These are phyloP conservation scores for Drosophila siamana DNA, from an alignment of 2,888 invertebrate genomes.

Conservation along the genomic window DNA sequence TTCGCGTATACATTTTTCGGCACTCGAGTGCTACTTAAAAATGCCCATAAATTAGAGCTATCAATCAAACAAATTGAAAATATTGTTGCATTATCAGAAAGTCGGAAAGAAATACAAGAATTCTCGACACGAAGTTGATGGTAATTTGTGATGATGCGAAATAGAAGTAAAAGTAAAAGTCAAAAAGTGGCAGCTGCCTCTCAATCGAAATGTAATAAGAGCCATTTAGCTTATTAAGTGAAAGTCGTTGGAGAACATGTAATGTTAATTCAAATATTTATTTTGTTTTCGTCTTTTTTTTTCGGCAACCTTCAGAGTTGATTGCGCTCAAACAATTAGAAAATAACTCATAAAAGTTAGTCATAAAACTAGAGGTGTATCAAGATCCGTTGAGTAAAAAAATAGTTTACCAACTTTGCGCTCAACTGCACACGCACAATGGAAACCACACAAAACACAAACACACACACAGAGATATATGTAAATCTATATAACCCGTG, in stretches of 20 bases:
- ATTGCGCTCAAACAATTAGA: slow-evolving; percentile 42
- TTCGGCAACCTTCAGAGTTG: slow-evolving; percentile 39
- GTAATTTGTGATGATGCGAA: not conserved
- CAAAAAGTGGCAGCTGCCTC: slow-evolving; percentile 30
- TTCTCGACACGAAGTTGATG: slow-evolving; percentile 45
- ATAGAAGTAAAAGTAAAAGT: slow-evolving; percentile 49
- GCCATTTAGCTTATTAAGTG: slow-evolving; percentile 56
- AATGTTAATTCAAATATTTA: slow-evolving; percentile 1
- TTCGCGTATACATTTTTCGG: no score
- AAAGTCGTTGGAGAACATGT: slow-evolving; percentile 47
- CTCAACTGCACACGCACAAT: slow-evolving; percentile 75
- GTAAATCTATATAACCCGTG: not conserved
- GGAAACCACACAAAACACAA: slow-evolving; percentile 25
- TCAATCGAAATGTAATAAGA: slow-evolving; percentile 30
- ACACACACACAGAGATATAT: not conserved
- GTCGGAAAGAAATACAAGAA: slow-evolving; percentile 36
- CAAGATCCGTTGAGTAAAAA: slow-evolving; percentile 41
- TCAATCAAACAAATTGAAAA: slow-evolving; percentile 63
- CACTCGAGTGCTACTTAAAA: slow-evolving; percentile 51
- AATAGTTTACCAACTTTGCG: slow-evolving; percentile 67
- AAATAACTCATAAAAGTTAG: slow-evolving; percentile 39
- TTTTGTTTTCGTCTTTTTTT: slow-evolving; percentile 9
- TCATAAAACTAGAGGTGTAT: slow-evolving; percentile 39
- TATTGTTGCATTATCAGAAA: slow-evolving; percentile 38
- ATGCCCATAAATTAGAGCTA: slow-evolving; percentile 46